These are phyloP conservation scores for Rhimphoctona megacephalus DNA, from an alignment of 2,888 invertebrate genomes.

Conservation along the genomic window DNA sequence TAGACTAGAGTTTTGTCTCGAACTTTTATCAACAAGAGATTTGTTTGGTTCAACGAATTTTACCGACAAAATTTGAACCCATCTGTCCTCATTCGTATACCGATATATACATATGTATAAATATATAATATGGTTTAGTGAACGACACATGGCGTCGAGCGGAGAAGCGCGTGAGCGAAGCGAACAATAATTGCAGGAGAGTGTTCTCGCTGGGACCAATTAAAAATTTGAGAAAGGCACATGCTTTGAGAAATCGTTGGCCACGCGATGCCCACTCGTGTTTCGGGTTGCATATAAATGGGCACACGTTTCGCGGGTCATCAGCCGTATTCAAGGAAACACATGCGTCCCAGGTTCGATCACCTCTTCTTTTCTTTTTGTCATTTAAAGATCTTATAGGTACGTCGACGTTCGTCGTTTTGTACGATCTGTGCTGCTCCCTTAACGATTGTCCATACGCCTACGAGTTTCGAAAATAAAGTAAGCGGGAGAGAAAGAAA, in stretches of 20 bases:
- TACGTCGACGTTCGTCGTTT: constrained; percentile 2
- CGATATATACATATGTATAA: too few relatives aligned
- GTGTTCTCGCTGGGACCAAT: constrained; percentile 56
- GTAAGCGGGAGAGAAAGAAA: constrained; percentile 14
- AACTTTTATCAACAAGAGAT: not conserved
- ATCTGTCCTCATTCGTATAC: too few relatives aligned
- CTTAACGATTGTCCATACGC: not conserved
- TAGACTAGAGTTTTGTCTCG: not conserved
- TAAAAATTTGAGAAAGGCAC: constrained; percentile 74
- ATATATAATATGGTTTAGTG: not conserved
- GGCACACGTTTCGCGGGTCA: constrained; percentile 73
- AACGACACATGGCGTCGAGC: constrained; percentile 30
- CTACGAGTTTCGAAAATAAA: constrained; percentile 13
- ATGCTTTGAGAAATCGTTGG: constrained; percentile 16
- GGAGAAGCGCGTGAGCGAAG: constrained; percentile 52
- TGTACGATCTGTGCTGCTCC: not conserved
- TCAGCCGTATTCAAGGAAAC: constrained; percentile 79
- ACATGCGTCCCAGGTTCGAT: constrained; percentile 61
- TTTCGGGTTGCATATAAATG: constrained; percentile 77
- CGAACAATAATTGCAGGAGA: constrained; percentile 61
- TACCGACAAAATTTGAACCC: not conserved
- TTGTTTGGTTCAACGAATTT: not conserved
- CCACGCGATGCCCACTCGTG: constrained; percentile 71
- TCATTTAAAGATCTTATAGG: constrained; percentile 19
- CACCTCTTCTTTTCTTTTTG: constrained; percentile 12